These are phyloP conservation scores for Phylloscopus trochilus DNA, from an alignment of 2,113 vertebrate species.

Conservation along the genomic window DNA sequence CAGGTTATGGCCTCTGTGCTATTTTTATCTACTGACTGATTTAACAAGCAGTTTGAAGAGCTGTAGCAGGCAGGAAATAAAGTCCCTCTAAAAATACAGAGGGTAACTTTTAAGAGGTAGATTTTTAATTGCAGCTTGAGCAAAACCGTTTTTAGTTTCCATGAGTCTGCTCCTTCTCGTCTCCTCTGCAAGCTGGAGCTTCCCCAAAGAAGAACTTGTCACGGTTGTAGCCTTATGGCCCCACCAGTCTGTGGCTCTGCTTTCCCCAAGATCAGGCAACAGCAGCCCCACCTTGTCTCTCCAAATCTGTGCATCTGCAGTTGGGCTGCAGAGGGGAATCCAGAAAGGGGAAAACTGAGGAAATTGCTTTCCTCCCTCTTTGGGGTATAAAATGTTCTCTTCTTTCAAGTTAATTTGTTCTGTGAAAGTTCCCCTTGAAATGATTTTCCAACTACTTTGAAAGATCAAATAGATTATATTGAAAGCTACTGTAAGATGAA, in stretches of 20 bases:
- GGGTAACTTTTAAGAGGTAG: background rate
- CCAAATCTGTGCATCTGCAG: background rate
- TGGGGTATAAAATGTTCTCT: slow-evolving; percentile 33
- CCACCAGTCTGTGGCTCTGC: background rate
- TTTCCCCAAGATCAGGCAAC: background rate
- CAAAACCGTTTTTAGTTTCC: background rate
- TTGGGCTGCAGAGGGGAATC: background rate
- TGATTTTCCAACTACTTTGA: slow-evolving; percentile 21
- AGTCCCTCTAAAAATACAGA: slow-evolving; percentile 7
- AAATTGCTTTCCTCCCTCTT: slow-evolving; percentile 49
- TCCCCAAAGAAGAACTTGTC: background rate
- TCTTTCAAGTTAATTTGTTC: slow-evolving; percentile 55
- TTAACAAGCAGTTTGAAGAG: slow-evolving; percentile 16
- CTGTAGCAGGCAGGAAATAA: slow-evolving; percentile 7
- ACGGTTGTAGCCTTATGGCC: background rate
- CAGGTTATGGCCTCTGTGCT: background rate
- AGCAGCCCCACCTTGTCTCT: background rate
- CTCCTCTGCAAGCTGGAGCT: background rate
- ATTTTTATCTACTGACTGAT: background rate
- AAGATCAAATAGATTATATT: slow-evolving; percentile 55
- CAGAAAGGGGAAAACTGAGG: slow-evolving; percentile 26
- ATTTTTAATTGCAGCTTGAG: slow-evolving; percentile 14
- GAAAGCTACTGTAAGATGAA: slow-evolving; percentile 40
- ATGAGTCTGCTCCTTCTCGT: background rate
- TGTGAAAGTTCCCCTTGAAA: slow-evolving; percentile 41